Evolutionary conservation across 2,113 vertebrate species (phyloP).

Genomic region (Rhynchopsitta pachyrhyncha): DNA sequence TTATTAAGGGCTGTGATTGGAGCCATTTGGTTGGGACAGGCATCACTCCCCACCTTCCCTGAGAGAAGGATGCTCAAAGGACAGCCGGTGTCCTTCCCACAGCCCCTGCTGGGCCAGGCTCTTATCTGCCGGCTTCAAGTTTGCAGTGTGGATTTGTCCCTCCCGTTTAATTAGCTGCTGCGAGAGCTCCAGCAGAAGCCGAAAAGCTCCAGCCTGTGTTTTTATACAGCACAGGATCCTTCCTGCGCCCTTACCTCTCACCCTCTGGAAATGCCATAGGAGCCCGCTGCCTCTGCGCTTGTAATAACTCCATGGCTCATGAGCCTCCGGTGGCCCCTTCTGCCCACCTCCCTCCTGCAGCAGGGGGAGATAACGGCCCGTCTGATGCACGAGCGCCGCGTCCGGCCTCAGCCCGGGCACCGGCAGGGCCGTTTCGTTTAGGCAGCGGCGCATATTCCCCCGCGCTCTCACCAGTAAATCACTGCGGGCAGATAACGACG

Average conservation of each 20-base stretch:
- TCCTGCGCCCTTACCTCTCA: background rate
- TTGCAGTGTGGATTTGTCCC: background rate
- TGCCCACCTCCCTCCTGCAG: background rate
- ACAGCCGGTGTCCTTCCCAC: background rate
- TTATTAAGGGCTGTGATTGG: background rate
- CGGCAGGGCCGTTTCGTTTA: background rate
- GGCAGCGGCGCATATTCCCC: background rate
- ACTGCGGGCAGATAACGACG: conserved; percentile 25
- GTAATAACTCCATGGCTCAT: background rate
- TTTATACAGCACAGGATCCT: background rate
- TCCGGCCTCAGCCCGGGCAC: background rate
- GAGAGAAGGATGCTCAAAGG: background rate
- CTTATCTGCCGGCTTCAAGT: background rate
- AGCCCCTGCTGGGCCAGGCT: background rate
- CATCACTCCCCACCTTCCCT: background rate
- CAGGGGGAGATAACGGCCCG: background rate
- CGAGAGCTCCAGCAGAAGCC: background rate
- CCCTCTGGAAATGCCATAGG: conserved; percentile 46
- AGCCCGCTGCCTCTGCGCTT: background rate
- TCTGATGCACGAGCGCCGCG: background rate
- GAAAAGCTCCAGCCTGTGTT: background rate
- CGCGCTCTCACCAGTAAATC: background rate
- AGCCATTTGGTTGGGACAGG: rapidly evolving
- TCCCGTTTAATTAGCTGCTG: conserved; percentile 35
- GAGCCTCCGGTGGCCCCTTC: background rate